These are phyloP conservation scores for Temnothorax nylanderi DNA, from an alignment of 1,140 invertebrate species.

Conservation along the genomic window DNA sequence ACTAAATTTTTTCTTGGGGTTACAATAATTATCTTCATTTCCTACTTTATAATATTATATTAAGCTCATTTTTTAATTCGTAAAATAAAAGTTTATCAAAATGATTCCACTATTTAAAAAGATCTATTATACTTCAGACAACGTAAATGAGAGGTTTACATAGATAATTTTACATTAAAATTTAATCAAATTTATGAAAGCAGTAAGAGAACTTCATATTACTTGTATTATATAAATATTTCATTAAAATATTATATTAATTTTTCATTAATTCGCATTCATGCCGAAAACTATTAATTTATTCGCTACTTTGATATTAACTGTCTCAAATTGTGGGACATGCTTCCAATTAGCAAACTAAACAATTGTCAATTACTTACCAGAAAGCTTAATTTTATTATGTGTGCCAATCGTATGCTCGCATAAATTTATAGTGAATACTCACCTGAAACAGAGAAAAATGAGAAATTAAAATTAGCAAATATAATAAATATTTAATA, in stretches of 20 bases:
- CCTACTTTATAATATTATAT: neutral
- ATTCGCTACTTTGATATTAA: neutral
- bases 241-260: neutral
- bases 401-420: neutral
- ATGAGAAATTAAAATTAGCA: constrained; percentile 47
- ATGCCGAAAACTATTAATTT: constrained; percentile 3
- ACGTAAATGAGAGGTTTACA: constrained; percentile 3
- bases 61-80: constrained; percentile 15
- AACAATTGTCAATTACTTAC: constrained; percentile 30
- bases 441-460: constrained; percentile 72
- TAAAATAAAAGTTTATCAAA: constrained; percentile 12
- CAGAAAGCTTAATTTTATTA: constrained; percentile 17
- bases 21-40: constrained; percentile 6
- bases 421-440: constrained; percentile 27
- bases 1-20: neutral
- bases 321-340: neutral
- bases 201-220: constrained; percentile 15
- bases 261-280: neutral
- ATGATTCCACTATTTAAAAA: constrained; percentile 1
- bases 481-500: neutral
- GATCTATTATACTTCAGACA: constrained; percentile 1
- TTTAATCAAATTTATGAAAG: constrained; percentile 16
- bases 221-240: constrained; percentile 3
- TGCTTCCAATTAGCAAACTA: neutral
- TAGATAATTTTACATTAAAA: neutral